These are phyloP conservation scores for Osmerus eperlanus DNA, from an alignment of 2,113 vertebrate species.

Conservation along the genomic window DNA sequence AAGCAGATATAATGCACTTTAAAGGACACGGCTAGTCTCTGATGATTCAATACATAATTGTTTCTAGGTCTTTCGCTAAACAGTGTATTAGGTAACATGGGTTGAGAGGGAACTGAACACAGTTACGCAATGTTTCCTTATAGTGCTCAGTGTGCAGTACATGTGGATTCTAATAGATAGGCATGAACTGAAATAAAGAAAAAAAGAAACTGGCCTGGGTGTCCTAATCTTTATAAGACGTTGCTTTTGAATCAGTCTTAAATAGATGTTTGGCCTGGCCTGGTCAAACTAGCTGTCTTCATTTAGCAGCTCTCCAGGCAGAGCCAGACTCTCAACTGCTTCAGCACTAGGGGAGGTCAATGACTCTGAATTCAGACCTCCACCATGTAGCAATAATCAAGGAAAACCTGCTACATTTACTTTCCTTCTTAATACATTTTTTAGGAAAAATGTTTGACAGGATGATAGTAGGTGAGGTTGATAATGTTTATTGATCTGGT, in stretches of 20 bases:
- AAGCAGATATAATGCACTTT: constrained; percentile 12
- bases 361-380: too few relatives aligned
- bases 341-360: too few relatives aligned
- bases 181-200: not conserved
- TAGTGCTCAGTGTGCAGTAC: not conserved
- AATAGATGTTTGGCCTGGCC: not conserved
- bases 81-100: constrained; percentile 30
- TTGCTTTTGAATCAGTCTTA: constrained; percentile 21
- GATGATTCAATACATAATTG: constrained; percentile 14
- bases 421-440: too few relatives aligned
- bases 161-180: not conserved
- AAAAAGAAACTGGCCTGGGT: not conserved
- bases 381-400: too few relatives aligned
- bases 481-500: too few relatives aligned
- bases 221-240: constrained; percentile 4
- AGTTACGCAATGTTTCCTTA: constrained; percentile 10
- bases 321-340: too few relatives aligned
- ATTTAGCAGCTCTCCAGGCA: too few relatives aligned
- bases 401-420: too few relatives aligned
- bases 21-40: constrained; percentile 10
- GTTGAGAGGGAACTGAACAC: not conserved
- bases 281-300: too few relatives aligned
- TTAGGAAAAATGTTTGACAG: too few relatives aligned
- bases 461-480: too few relatives aligned
- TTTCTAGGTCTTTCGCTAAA: constrained; percentile 14